Evolutionary conservation across 1,140 invertebrate genomes (phyloP).

Genomic region (Drosophila tristis): DNA sequence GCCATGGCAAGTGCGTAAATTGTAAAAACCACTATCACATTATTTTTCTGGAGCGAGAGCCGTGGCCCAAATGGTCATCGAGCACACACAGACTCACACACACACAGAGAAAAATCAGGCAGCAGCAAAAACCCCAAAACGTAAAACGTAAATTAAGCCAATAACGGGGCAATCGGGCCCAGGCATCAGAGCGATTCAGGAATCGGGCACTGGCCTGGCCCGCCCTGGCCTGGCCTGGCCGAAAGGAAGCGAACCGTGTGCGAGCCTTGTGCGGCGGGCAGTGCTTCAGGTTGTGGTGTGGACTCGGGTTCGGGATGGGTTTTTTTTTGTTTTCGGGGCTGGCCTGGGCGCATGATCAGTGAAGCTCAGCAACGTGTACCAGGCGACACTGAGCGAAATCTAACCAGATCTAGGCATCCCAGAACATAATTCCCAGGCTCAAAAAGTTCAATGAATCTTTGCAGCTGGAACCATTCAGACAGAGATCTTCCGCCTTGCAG

Average conservation of each 20-base stretch:
- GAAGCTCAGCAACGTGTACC: constrained; percentile 30
- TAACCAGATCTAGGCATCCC: too few species aligned
- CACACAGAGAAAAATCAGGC: constrained; percentile 46
- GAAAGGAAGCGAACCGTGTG: constrained; percentile 25
- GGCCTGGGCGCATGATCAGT: constrained; percentile 64
- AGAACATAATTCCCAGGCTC: not conserved
- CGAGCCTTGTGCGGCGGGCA: constrained; percentile 13
- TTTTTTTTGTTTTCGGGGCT: constrained; percentile 3
- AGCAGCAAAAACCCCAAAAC: constrained; percentile 58
- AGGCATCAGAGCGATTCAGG: constrained; percentile 39
- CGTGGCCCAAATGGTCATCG: too few species aligned
- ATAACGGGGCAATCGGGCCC: constrained; percentile 48
- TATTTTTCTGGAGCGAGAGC: constrained; percentile 54
- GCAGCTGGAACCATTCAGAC: too few species aligned
- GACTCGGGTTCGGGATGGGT: not conserved
- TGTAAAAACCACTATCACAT: constrained; percentile 80
- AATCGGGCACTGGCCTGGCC: constrained; percentile 16
- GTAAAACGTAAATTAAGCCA: constrained; percentile 79
- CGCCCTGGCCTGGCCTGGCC: not conserved
- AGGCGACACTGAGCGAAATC: constrained; percentile 22
- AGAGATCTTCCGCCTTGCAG: too few species aligned
- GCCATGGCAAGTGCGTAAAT: constrained; percentile 74
- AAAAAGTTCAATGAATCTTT: constrained; percentile 1
- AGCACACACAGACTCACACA: constrained; percentile 2
- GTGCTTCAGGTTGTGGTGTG: not conserved